Conservation (phyloP, 2,797 vertebrate species). For the Anabas testudineus region DNA sequence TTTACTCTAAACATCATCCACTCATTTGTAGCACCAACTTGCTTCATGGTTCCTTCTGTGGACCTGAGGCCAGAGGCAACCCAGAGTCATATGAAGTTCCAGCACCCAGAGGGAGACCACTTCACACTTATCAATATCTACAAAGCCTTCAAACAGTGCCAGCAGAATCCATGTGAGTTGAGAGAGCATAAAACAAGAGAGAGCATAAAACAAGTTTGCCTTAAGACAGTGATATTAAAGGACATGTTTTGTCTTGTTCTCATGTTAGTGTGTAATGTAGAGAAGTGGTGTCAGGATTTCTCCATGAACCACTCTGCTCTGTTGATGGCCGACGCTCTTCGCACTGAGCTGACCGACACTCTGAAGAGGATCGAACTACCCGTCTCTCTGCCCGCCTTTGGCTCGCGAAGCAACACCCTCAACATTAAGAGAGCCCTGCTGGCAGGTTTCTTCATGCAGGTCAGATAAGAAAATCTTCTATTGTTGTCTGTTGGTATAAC, state of each 20-base stretch:
- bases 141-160: slow-evolving; percentile 87
- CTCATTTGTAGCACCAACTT: slow-evolving; percentile 83
- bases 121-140: slow-evolving; percentile 92
- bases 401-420: slow-evolving; percentile 84
- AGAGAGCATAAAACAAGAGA: neutral
- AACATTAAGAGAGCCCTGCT: slow-evolving; percentile 90
- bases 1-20: too few relatives aligned
- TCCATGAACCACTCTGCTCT: slow-evolving; percentile 86
- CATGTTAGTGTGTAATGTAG: slow-evolving; percentile 72
- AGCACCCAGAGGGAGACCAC: slow-evolving; percentile 92
- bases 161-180: slow-evolving; percentile 83
- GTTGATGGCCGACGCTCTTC: slow-evolving; percentile 83
- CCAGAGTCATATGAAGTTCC: slow-evolving; percentile 83
- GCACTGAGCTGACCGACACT: slow-evolving; percentile 85
- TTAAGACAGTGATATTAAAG: neutral
- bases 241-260: neutral
- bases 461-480: slow-evolving; percentile 41
- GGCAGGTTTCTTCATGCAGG: slow-evolving; percentile 94
- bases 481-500: too few relatives aligned
- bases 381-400: slow-evolving; percentile 86
- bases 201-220: neutral
- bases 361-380: slow-evolving; percentile 90
- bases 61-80: slow-evolving; percentile 83
- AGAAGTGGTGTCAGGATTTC: slow-evolving; percentile 88
- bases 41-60: slow-evolving; percentile 81